Evolutionary conservation across 2,797 vertebrate genomes (phyloP).

Genomic region (Spondyliosoma cantharus): DNA sequence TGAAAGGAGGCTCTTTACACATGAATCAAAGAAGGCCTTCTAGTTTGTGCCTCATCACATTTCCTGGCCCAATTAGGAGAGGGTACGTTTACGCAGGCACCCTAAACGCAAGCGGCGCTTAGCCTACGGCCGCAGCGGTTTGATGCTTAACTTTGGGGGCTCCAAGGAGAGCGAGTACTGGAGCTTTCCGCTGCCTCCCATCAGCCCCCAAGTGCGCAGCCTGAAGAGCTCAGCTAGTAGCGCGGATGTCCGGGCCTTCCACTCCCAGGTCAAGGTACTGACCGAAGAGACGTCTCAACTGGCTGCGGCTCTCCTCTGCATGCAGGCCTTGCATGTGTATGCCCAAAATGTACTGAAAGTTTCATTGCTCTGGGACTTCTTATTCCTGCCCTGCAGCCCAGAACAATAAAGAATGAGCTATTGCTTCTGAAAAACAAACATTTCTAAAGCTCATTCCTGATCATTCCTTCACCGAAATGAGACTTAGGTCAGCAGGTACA

Average conservation of each 20-base stretch:
- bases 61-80: conserved; percentile 78
- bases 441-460: conserved; percentile 59
- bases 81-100: conserved; percentile 63
- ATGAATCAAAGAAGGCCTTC: conserved; percentile 19
- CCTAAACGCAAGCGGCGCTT: conserved; percentile 81
- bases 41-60: conserved; percentile 65
- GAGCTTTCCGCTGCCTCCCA: conserved; percentile 84
- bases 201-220: conserved; percentile 60
- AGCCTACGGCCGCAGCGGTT: conserved; percentile 82
- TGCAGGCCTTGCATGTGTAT: conserved; percentile 72
- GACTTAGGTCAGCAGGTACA: neutral
- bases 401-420: conserved; percentile 34
- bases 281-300: conserved; percentile 38
- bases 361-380: conserved; percentile 41
- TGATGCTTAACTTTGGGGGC: conserved; percentile 74
- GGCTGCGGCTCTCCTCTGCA: conserved; percentile 52
- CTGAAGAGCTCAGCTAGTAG: conserved; percentile 79
- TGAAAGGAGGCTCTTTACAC: conserved; percentile 24
- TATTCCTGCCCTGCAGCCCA: conserved; percentile 46
- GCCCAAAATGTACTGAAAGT: conserved; percentile 19
- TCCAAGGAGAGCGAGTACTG: conserved; percentile 83
- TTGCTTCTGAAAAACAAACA: conserved; percentile 27
- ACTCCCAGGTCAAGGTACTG: conserved; percentile 76
- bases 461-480: conserved; percentile 19
- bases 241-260: conserved; percentile 56